Conservation (phyloP, 2,113 vertebrate species). For the Mola mola region DNA sequence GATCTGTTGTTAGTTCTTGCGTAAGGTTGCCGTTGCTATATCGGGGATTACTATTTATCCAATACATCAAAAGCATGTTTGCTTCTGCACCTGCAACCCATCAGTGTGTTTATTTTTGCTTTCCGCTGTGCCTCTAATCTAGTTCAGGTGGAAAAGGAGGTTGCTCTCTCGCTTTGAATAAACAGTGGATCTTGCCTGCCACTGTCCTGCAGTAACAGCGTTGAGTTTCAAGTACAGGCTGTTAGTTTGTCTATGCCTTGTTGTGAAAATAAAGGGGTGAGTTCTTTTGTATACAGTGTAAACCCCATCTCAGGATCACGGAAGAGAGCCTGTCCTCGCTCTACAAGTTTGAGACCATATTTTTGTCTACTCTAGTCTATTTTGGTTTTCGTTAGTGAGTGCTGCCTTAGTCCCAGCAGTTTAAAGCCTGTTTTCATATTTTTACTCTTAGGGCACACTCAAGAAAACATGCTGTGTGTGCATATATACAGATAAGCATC, state of each 20-base stretch:
- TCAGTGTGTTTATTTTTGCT: slow-evolving; percentile 38
- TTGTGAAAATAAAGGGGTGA: slow-evolving; percentile 65
- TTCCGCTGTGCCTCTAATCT: slow-evolving; percentile 20
- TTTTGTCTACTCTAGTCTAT: slow-evolving; percentile 2
- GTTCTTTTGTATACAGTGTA: slow-evolving; percentile 65
- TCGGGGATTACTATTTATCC: slow-evolving; percentile 23
- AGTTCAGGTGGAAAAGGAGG: slow-evolving; percentile 21
- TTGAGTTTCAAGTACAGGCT: slow-evolving; percentile 54
- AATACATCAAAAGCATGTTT: slow-evolving; percentile 31
- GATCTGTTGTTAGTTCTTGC: slow-evolving; percentile 11
- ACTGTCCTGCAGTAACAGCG: slow-evolving; percentile 35
- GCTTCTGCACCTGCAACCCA: slow-evolving; percentile 40
- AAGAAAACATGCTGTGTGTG: slow-evolving; percentile 27
- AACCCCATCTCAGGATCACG: slow-evolving; percentile 39
- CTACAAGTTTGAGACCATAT: background rate
- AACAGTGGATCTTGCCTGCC: slow-evolving; percentile 44
- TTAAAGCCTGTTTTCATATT: background rate
- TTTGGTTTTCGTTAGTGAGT: background rate
- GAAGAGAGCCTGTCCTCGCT: slow-evolving; percentile 2
- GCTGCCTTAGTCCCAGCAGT: background rate
- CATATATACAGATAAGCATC: slow-evolving; percentile 16
- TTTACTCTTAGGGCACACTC: background rate
- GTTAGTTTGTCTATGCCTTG: slow-evolving; percentile 58
- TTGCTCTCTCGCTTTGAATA: slow-evolving; percentile 3
- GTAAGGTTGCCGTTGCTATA: slow-evolving; percentile 11